Base-by-base conservation (phyloP, 2,888 invertebrate species). In the Cosmopolites sordidus region DNA sequence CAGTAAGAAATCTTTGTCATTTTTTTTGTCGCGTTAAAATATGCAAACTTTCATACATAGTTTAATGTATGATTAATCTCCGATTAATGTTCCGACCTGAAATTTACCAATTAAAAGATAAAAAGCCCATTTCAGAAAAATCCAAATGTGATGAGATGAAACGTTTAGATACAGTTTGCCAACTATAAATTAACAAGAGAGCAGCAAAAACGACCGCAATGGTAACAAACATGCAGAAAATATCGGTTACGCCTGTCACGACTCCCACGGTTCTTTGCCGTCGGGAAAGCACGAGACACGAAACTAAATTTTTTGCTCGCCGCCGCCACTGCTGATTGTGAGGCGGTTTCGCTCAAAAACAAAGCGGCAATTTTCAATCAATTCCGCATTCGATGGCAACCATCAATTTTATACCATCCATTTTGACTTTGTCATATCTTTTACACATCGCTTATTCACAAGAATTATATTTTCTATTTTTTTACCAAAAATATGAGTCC, bases 201-300 rank as follows among this genome's bases (percentile, higher is more conserved):
- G 38, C 17, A 17, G 45, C 42, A 54, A 54, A 49, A 54, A 54
- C 49, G n/a, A 38, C 37, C 43, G 47, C 52, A 51, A 51, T 48
- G 38, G 48, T 37, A 48, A 33, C 37, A 42, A 40, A 22, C 39
- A 46, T 16, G 46, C 41, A 11, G 39, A 22, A 40, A 51, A 56
- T 46, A 40, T 54, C 46, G 57, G 54, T 44, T 42, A 57, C 57
- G 45, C 57, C 57, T 44, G 51, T 57, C 57, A 57, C 57, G 57
- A 57, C 47, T 43, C 39, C 39, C 53, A 53, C 43, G 48, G 46
- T 17, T 48, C 30, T 48, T 53, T 33, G 45, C 44, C 39, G 39
- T 40, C 42, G 40, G 53, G 47, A 53, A 53, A 43, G 38, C 47
- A 47, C 43, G 55, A 51, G 51, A 55, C 51, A 55, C 55, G 51